Evolutionary conservation across 1,140 invertebrate genomes (phyloP).

Genomic region (Lamellibrachia luymesi): DNA sequence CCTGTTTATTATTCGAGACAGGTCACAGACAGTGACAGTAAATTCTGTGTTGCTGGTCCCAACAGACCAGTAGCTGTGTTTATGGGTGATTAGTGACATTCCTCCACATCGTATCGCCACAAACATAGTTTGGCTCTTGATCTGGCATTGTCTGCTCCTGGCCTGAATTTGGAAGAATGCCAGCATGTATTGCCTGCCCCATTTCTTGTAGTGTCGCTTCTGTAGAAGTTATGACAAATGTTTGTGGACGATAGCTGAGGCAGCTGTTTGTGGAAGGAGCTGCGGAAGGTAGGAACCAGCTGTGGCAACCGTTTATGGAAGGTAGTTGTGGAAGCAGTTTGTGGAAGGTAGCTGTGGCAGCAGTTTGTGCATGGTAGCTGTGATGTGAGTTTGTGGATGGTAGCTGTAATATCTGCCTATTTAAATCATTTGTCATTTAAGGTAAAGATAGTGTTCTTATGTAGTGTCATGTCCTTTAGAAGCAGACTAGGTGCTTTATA

Average conservation of each 20-base stretch:
- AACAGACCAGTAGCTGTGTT: not conserved
- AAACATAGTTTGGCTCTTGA: not conserved
- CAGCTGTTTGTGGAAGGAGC: not conserved
- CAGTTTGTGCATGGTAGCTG: not conserved
- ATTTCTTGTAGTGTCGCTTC: not conserved
- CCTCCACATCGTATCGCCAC: not conserved
- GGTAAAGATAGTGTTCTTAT: not conserved
- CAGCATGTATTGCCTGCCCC: not conserved
- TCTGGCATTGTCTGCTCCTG: not conserved
- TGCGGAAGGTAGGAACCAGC: not conserved
- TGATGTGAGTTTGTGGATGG: not conserved
- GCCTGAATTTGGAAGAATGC: not conserved
- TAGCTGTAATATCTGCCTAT: not conserved
- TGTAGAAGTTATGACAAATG: not conserved
- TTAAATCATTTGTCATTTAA: not conserved
- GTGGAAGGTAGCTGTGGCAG: not conserved
- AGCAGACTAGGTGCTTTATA: not conserved
- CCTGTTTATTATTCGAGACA: not conserved
- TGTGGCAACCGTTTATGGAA: not conserved
- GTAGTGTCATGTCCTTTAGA: not conserved
- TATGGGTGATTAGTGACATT: slow-evolving; percentile 5
- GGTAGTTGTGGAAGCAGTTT: not conserved
- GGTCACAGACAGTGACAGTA: not conserved
- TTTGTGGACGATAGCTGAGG: not conserved
- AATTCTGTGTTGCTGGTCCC: not conserved